Base-by-base conservation (phyloP, 2,113 vertebrate genomes). In the Phalacrocorax pelagicus region DNA sequence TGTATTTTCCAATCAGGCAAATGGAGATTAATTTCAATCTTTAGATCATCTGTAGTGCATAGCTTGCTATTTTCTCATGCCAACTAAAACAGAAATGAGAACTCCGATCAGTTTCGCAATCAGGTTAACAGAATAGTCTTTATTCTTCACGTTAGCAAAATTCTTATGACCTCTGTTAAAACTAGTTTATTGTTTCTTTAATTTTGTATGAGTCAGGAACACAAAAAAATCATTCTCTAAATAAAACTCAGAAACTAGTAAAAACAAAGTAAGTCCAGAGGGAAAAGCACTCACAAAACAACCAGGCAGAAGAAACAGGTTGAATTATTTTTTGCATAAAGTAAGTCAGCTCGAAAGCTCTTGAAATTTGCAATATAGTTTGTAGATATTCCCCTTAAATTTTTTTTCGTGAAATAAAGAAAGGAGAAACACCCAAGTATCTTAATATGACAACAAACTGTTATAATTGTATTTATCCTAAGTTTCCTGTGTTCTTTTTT, bases 181-280 rank as follows among this genome's bases (percentile, higher is more conserved):
- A 58, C 51, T 67, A 88, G 87, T 80, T 87, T 92, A 51, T 81
- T 95, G 86, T 95, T 96, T 95, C 88, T 96, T 94, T 88, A 49
- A 61, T 91, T 96, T 79, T 92, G 47, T 86, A 24, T 91, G 79
- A 88, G 23, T 72, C 66, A 95, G 66, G 66, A 94, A 93, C 62
- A 91, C 36, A 94, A 94, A 92, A 77, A 96, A 88, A 70, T 34
- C 51, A 91, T 44, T 82, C 47, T 95, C 88, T 81, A 85, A 95
- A 94, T 75, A 93, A 90, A 80, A 87, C 67, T 72, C 44, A 86
- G 81, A 75, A 93, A 78, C 57, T 91, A 93, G 52, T 79, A 58
- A 77, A 97, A 96, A 94, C 72, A 92, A 94, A 93, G 85, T 11
- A 58, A 88, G 77, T 77, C 73, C 77, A 69, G 77, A 78, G 57